phyloP scores from a whole-genome alignment of 2,888 invertebrate species.

The Diogma glabrata region DNA sequence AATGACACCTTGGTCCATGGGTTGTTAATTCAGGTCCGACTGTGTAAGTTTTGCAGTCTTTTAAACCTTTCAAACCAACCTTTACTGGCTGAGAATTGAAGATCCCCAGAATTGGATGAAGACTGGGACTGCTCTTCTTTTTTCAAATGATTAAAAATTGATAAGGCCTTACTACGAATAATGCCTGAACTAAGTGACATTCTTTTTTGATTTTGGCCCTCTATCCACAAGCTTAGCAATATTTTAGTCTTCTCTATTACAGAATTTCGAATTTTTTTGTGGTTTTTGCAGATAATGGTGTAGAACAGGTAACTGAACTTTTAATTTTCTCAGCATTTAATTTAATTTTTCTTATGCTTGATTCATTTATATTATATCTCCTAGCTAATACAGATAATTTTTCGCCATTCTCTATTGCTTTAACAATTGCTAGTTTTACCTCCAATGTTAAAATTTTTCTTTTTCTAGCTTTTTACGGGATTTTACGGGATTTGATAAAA shows the following conservation, averaged over 20 bases:
- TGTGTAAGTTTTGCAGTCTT: constrained; percentile 9
- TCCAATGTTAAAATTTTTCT: too few relatives aligned
- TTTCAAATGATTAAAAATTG: constrained; percentile 9
- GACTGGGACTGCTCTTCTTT: neutral
- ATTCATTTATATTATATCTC: constrained; percentile 15
- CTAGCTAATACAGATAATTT: neutral
- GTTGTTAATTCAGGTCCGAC: too few relatives aligned
- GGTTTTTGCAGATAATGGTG: too few relatives aligned
- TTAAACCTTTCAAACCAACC: constrained; percentile 22
- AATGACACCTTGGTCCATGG: too few relatives aligned
- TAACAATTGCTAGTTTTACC: too few relatives aligned
- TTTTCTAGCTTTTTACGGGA: neutral
- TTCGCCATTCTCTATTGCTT: neutral
- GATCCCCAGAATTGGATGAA: neutral
- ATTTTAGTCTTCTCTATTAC: constrained; percentile 4
- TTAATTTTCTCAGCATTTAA: too few relatives aligned
- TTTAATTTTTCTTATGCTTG: too few relatives aligned
- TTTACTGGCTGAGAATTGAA: constrained; percentile 12
- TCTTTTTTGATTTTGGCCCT: constrained; percentile 5
- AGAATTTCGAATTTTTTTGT: neutral
- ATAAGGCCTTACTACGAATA: constrained; percentile 10
- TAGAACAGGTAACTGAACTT: too few relatives aligned
- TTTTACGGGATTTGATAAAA: neutral
- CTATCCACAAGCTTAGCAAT: constrained; percentile 4
- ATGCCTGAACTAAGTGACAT: neutral